Percentiles rank a stretch among this genome's conserved stretches.
These are phyloP conservation scores for Trachelus iudaicus DNA, from an alignment of 2,888 invertebrate genomes.

Conservation along the genomic window DNA sequence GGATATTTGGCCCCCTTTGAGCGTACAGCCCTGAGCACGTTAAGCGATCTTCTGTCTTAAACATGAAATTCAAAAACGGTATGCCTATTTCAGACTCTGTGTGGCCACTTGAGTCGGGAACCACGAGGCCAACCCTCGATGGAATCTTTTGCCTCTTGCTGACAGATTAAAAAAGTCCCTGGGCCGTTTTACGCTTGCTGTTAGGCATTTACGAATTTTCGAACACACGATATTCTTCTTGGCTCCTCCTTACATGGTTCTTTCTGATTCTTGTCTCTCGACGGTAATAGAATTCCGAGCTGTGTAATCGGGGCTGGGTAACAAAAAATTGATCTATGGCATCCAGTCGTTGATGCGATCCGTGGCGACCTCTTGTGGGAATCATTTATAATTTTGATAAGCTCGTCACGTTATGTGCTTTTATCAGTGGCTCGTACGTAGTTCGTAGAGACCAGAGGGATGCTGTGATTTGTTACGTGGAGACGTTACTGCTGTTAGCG, in stretches of 20 bases:
- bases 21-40: neutral
- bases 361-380: neutral
- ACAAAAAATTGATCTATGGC: neutral
- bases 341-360: neutral
- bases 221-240: neutral
- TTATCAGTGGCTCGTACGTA: neutral
- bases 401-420: neutral
- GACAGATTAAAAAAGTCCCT: neutral
- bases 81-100: neutral
- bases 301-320: neutral
- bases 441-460: neutral
- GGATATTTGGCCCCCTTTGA: neutral
- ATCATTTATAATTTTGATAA: neutral
- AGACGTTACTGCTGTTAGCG: neutral
- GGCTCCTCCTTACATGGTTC: neutral
- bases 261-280: neutral
- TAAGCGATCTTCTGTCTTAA: neutral
- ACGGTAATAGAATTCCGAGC: neutral
- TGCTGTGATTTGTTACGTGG: neutral
- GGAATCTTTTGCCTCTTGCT: neutral
- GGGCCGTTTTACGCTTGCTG: neutral
- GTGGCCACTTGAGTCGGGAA: neutral
- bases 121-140: neutral
- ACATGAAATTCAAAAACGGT: neutral
- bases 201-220: neutral